Percentiles rank a stretch among this genome's conserved stretches.
Conservation (phyloP, 2,113 vertebrate genomes). For the Arvicanthis niloticus region DNA sequence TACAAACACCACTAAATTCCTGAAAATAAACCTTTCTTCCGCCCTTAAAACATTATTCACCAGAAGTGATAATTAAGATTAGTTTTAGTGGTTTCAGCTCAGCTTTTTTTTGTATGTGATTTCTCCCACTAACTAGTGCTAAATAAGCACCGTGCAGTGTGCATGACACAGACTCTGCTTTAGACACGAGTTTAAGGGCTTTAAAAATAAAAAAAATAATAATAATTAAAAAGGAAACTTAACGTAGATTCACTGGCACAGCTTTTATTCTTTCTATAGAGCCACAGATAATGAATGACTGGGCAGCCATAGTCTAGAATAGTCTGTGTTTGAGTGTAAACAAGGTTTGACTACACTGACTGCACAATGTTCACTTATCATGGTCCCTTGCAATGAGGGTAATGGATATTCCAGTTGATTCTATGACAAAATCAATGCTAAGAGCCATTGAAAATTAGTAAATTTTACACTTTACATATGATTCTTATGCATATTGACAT, state of each 20-base stretch:
- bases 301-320: not conserved
- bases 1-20: constrained; percentile 71
- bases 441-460: not conserved
- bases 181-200: constrained; percentile 53
- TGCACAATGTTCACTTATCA: not conserved
- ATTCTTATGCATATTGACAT: not conserved
- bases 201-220: constrained; percentile 58
- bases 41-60: constrained; percentile 80
- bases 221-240: not conserved
- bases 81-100: constrained; percentile 75
- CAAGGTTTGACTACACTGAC: not conserved
- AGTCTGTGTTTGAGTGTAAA: not conserved
- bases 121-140: constrained; percentile 70
- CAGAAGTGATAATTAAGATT: constrained; percentile 83
- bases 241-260: not conserved
- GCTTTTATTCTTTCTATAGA: not conserved
- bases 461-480: not conserved
- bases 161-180: constrained; percentile 43
- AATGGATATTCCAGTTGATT: not conserved
- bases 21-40: constrained; percentile 69
- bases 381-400: not conserved
- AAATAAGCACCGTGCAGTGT: constrained; percentile 70
- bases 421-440: not conserved
- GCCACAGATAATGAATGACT: not conserved
- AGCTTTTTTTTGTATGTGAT: constrained; percentile 62